A percentile compares a stretch with the other conserved stretches of the same genome.
Conservation (phyloP, 2,113 vertebrate genomes). For the Cryptomyrus ogoouensis region DNA sequence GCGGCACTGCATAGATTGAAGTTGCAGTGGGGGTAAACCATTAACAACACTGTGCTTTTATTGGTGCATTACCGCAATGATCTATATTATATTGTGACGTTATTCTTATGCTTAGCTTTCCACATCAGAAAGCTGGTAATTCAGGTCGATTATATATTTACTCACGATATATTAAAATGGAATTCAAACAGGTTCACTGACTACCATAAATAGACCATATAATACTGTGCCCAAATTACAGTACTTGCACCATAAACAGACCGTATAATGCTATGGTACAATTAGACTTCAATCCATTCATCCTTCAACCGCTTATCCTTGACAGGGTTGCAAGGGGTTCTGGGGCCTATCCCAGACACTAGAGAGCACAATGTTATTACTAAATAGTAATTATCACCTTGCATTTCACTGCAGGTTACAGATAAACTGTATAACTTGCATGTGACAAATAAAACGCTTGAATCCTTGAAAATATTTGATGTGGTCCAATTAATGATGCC, state of each 20-base stretch:
- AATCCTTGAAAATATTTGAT: neutral
- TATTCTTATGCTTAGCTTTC: neutral
- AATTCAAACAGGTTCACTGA: neutral
- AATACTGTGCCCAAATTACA: neutral
- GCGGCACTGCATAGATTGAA: constrained; percentile 33
- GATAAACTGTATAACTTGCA: neutral
- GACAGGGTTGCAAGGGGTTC: neutral
- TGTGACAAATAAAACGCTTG: neutral
- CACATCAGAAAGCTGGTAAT: constrained; percentile 1
- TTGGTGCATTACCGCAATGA: neutral
- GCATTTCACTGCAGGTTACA: neutral
- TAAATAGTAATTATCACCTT: neutral
- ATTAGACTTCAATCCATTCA: neutral
- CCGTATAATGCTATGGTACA: constrained; percentile 5
- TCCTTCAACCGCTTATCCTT: neutral
- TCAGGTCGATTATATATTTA: constrained; percentile 9
- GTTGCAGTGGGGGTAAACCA: neutral
- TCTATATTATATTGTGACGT: neutral
- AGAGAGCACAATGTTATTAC: neutral
- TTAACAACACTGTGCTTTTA: neutral
- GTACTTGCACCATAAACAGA: neutral
- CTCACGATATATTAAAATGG: neutral
- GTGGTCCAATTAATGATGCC: neutral
- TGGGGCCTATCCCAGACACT: neutral
- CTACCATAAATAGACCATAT: neutral